A percentile compares a stretch with the other conserved stretches of the same genome.
Evolutionary conservation across 2,888 invertebrate genomes (phyloP).

Genomic region (Ornithoptera alexandrae): DNA sequence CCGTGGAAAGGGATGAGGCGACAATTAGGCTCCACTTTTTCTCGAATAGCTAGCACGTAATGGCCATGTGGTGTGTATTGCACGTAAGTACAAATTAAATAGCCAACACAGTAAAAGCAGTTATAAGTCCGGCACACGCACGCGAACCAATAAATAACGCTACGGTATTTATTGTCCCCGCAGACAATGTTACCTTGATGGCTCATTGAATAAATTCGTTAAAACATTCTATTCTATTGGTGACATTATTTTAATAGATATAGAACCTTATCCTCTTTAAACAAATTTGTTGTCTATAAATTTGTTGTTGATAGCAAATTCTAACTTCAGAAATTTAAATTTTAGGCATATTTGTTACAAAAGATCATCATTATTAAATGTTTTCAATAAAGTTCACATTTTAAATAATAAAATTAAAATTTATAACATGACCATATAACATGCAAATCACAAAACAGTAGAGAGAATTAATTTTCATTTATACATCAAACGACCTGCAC

Average conservation of each 20-base stretch:
- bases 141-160: constrained; percentile 63
- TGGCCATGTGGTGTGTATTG: constrained; percentile 57
- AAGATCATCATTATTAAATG: too few relatives aligned
- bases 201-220: constrained; percentile 52
- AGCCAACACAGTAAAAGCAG: constrained; percentile 66
- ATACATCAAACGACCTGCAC: too few relatives aligned
- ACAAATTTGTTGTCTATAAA: not conserved
- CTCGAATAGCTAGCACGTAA: constrained; percentile 54
- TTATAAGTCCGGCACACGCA: constrained; percentile 57
- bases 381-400: too few relatives aligned
- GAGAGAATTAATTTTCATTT: too few relatives aligned
- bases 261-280: not conserved
- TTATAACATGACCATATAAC: too few relatives aligned
- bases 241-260: constrained; percentile 4
- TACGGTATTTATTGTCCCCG: constrained; percentile 54
- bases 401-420: too few relatives aligned
- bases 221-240: constrained; percentile 30
- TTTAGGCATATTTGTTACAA: too few relatives aligned
- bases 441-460: too few relatives aligned
- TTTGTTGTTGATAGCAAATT: not conserved
- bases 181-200: constrained; percentile 44
- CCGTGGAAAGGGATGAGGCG: constrained; percentile 64
- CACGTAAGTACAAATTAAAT: constrained; percentile 72
- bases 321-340: too few relatives aligned
- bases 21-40: constrained; percentile 68